Base-by-base conservation (phyloP, 2,797 vertebrate species). In the Esox masquinongy region DNA sequence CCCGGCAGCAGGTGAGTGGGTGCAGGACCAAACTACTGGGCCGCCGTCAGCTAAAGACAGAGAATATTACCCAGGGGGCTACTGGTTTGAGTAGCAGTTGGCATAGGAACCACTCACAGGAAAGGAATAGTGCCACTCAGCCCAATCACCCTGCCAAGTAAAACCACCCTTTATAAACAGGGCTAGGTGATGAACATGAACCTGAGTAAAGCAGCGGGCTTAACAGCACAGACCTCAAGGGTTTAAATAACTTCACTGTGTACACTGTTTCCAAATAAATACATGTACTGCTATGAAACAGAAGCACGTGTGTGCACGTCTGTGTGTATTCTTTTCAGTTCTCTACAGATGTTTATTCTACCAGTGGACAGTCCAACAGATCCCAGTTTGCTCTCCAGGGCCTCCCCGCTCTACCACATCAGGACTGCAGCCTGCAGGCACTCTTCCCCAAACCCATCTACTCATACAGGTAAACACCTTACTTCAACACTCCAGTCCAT, bases 361-460 rank as follows among this genome's bases (percentile, higher is more conserved):
- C 93, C 0, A 88, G 93, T 76, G 87, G 83, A 71, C 82, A 81
- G 24, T 75, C 82, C 26, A 81, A 17, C 51, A 77, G 67, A 67
- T 88, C 95, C 4, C 95, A 95, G 81, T 96, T 95, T 73, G 93
- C 95, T 5, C 92, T 95, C 84, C 95, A 95, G 82, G 92, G 93
- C 78, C 89, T 95, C 2, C 91, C 95, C 72, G 89, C 93, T 59
- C 92, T 95, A 59, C 87, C 90, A 77, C 91, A 86, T 56, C 91
- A 93, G 11, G 95, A 96, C 0, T 76, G 14, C 64, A 85, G 88
- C 14, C 89, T 93, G 71, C 95, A 95, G 75, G 86, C 93, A 4
- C 91, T 95, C 68, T 99, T 97, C 79, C 97, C 97, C 14, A 99
- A 99, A 78, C 98, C 98, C 70, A 95, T 99, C 90, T 99, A 99